Percentiles rank a stretch among this genome's conserved stretches.
Evolutionary conservation across 2,797 vertebrate species (phyloP).

Genomic region (Neosilurus hyrtlii): DNA sequence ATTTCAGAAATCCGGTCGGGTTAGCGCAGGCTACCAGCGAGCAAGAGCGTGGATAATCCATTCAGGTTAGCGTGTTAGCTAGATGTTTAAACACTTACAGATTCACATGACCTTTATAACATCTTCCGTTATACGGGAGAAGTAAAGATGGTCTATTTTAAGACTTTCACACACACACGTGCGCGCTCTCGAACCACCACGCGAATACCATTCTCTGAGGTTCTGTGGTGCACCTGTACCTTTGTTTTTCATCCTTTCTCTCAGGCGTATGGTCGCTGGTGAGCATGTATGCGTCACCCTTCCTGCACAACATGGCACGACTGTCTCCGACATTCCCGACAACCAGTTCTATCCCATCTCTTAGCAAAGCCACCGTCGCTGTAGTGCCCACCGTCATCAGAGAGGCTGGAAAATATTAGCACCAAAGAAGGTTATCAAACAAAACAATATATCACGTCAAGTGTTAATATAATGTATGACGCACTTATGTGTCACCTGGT

Average conservation of each 20-base stretch:
- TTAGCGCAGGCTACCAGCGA: neutral
- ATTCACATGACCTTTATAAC: neutral
- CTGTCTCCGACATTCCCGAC: conserved; percentile 96
- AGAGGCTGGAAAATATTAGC: conserved; percentile 67
- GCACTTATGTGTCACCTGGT: neutral
- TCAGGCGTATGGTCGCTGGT: conserved; percentile 95
- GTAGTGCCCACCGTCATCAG: conserved; percentile 84
- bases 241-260: conserved; percentile 94
- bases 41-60: neutral
- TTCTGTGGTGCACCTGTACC: conserved; percentile 68
- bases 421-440: neutral
- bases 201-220: conserved; percentile 5
- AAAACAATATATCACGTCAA: neutral
- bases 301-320: conserved; percentile 90
- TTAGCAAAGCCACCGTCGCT: conserved; percentile 91
- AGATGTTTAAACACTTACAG: neutral
- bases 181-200: conserved; percentile 6
- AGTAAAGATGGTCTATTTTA: conserved; percentile 6
- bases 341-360: conserved; percentile 92
- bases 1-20: neutral
- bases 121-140: neutral
- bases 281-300: conserved; percentile 88
- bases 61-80: neutral
- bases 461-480: neutral
- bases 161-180: neutral